phyloP scores from a whole-genome alignment of 2,888 invertebrate genomes.

The Mechanitis mazaeus region DNA sequence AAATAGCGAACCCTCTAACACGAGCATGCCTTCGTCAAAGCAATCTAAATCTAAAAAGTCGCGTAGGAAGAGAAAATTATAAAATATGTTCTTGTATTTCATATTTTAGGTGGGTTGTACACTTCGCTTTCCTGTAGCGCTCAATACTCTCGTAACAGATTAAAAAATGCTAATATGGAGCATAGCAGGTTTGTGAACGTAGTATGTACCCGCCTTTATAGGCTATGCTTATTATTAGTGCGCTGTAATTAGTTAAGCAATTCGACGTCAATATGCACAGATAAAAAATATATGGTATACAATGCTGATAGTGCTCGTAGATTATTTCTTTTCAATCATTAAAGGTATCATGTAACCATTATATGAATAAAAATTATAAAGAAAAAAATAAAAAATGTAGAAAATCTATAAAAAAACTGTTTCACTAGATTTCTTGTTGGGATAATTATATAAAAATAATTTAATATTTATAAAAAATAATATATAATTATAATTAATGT shows the following conservation, averaged over 20 bases:
- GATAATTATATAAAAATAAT: conserved; percentile 17
- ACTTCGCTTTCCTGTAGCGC: too few species aligned
- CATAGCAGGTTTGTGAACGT: too few species aligned
- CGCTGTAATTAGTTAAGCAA: conserved; percentile 53
- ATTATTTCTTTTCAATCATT: conserved; percentile 30
- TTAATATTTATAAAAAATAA: too few species aligned
- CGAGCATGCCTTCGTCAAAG: conserved; percentile 56
- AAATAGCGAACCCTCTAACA: conserved; percentile 53
- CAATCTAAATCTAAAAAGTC: conserved; percentile 74
- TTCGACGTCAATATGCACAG: conserved; percentile 44
- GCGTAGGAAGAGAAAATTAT: conserved; percentile 79
- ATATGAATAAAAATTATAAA: conserved; percentile 51
- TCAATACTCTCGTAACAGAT: too few species aligned
- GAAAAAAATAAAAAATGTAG: conserved; percentile 61
- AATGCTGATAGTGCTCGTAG: conserved; percentile 21
- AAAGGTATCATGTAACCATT: conserved; percentile 45
- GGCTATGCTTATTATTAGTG: conserved; percentile 29
- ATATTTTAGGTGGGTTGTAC: conserved; percentile 30
- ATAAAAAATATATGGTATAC: conserved; percentile 39
- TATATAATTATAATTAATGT: too few species aligned
- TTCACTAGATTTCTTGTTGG: conserved; percentile 44
- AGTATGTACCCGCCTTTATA: conserved; percentile 5
- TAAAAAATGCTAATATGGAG: too few species aligned
- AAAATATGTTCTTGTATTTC: conserved; percentile 47
- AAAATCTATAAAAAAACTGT: conserved; percentile 5